Percentiles rank a stretch among this genome's conserved stretches.
Conservation (phyloP, 2,113 vertebrate species). For the Erythrocercus mccallii region DNA sequence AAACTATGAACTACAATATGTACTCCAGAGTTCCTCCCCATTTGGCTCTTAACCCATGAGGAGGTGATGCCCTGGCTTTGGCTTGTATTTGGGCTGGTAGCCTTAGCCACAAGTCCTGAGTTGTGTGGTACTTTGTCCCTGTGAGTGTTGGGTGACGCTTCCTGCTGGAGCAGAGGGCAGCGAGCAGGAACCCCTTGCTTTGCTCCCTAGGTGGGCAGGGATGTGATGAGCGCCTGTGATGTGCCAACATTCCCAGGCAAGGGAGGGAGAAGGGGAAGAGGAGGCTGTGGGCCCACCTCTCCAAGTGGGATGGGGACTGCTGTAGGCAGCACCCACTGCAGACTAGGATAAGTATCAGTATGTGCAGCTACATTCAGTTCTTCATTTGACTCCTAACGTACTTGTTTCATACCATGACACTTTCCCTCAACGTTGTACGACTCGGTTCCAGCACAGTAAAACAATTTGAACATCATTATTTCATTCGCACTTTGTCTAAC, state of each 20-base stretch:
- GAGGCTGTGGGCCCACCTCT: background rate
- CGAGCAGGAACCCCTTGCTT: rapidly evolving
- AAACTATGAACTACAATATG: rapidly evolving
- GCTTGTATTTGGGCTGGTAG: background rate
- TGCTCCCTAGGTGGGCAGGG: no score
- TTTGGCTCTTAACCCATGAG: rapidly evolving
- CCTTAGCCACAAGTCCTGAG: background rate
- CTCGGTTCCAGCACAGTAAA: background rate
- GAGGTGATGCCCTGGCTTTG: background rate
- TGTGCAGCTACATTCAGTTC: background rate
- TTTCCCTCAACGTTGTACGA: background rate
- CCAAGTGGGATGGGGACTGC: rapidly evolving
- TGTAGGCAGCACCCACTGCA: background rate
- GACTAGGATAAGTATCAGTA: background rate
- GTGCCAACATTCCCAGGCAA: background rate
- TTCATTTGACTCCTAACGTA: background rate
- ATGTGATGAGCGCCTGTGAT: rapidly evolving
- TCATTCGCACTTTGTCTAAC: background rate
- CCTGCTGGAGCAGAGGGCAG: background rate
- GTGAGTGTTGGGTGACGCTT: rapidly evolving
- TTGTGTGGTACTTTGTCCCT: background rate
- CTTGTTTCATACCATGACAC: background rate
- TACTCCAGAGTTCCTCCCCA: background rate
- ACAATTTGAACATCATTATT: background rate
- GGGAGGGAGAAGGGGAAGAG: background rate